Conservation (phyloP, 2,113 vertebrate genomes). For the Anoura caudifer region DNA sequence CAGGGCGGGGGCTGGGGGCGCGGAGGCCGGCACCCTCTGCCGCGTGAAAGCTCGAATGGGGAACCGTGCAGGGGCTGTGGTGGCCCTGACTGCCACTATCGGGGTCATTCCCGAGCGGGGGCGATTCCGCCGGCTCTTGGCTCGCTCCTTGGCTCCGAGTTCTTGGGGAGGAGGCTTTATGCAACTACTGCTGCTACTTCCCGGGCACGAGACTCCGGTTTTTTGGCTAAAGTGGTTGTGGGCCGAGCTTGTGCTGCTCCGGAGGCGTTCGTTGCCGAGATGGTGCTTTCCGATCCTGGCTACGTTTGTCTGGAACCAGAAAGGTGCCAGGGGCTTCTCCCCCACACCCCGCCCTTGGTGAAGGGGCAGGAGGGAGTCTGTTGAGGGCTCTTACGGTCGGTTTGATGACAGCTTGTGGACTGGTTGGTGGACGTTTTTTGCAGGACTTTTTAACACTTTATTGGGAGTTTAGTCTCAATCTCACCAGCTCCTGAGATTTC, state of each 20-base stretch:
- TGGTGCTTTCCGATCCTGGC: not conserved
- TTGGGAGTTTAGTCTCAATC: slow-evolving; percentile 44
- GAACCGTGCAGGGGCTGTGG: not conserved
- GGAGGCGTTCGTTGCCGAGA: slow-evolving; percentile 14
- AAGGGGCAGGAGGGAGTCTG: not conserved
- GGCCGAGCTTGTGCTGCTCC: slow-evolving; percentile 32
- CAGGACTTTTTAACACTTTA: slow-evolving; percentile 59
- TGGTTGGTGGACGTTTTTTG: not conserved
- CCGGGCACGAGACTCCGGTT: slow-evolving; percentile 32
- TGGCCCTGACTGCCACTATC: slow-evolving; percentile 30
- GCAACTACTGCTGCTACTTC: slow-evolving; percentile 54
- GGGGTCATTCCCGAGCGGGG: not conserved
- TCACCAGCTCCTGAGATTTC: not conserved
- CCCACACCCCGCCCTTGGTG: too few species aligned
- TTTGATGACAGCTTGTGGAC: slow-evolving; percentile 21
- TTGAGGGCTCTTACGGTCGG: not conserved
- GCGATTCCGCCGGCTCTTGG: not conserved
- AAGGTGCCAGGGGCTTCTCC: not conserved
- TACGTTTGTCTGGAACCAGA: not conserved
- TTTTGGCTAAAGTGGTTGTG: slow-evolving; percentile 26
- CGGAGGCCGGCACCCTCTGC: not conserved
- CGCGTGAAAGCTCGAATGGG: not conserved
- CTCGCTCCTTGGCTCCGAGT: not conserved
- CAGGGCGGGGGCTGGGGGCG: not conserved
- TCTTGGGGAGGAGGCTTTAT: slow-evolving; percentile 1